Percentiles rank a stretch among this genome's conserved stretches.
phyloP scores from a whole-genome alignment of 2,113 vertebrate genomes.

The Turnix velox region DNA sequence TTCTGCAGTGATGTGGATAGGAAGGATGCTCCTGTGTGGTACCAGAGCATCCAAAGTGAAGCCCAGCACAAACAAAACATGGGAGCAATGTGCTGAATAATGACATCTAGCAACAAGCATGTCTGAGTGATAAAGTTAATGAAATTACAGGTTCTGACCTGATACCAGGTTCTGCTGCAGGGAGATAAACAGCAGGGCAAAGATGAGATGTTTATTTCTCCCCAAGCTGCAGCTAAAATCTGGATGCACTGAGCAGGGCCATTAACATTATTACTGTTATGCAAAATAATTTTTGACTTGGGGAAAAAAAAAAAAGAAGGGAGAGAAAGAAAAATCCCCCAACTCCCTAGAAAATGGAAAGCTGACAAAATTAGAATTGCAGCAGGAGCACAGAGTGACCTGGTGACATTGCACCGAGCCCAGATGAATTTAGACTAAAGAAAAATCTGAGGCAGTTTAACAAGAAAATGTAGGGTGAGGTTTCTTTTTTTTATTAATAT shows the following conservation, averaged over 20 bases:
- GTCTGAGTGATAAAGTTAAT: slow-evolving; percentile 66
- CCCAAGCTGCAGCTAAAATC: slow-evolving; percentile 46
- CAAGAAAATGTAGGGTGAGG: not conserved
- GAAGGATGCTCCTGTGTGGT: not conserved
- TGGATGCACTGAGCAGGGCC: not conserved
- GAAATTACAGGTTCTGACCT: slow-evolving; percentile 68
- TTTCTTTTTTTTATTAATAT: not conserved
- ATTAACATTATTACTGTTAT: slow-evolving; percentile 55
- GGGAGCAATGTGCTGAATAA: slow-evolving; percentile 51
- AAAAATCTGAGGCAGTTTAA: not conserved
- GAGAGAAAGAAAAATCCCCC: not conserved
- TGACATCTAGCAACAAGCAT: slow-evolving; percentile 43
- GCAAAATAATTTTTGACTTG: slow-evolving; percentile 58
- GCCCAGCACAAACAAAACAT: slow-evolving; percentile 1
- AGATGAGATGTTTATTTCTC: slow-evolving; percentile 67
- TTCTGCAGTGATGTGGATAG: not conserved
- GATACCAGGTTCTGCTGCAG: slow-evolving; percentile 54
- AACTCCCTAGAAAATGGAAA: slow-evolving; percentile 35
- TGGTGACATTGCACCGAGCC: slow-evolving; percentile 35
- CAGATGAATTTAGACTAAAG: slow-evolving; percentile 29
- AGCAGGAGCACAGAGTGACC: slow-evolving; percentile 31
- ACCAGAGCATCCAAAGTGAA: not conserved
- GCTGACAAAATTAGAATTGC: slow-evolving; percentile 18
- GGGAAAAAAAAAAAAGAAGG: not conserved
- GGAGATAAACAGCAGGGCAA: slow-evolving; percentile 67